phyloP scores from a whole-genome alignment of 2,113 vertebrate genomes.

The Phalacrocorax pelagicus region DNA sequence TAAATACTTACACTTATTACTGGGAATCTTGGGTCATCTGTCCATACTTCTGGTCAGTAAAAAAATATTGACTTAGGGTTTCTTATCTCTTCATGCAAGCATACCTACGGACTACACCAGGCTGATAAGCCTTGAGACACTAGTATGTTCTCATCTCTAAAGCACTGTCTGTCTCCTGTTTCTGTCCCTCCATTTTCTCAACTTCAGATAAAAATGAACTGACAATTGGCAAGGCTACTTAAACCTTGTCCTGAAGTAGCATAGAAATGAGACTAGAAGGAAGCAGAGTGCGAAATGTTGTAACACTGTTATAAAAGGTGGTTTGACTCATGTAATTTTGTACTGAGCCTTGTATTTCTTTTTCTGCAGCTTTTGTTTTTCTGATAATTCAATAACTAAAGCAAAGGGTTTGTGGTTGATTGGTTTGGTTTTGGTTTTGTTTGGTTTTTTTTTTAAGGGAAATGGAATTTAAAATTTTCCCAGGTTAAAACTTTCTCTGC shows the following conservation, averaged over 20 bases:
- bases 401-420: neutral
- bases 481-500: neutral
- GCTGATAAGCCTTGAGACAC: neutral
- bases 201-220: neutral
- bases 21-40: neutral
- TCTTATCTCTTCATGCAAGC: neutral
- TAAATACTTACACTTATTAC: neutral
- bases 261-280: neutral
- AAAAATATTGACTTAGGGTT: neutral
- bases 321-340: neutral
- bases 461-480: neutral
- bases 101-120: neutral
- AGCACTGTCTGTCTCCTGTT: neutral
- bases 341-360: neutral
- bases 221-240: neutral
- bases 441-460: neutral
- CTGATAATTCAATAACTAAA: neutral
- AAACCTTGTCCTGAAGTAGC: neutral
- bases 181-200: neutral
- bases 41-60: neutral
- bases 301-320: neutral
- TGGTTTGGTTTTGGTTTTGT: too few relatives aligned
- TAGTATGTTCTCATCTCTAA: neutral
- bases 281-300: neutral
- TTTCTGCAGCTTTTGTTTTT: neutral